A percentile compares a stretch with the other conserved stretches of the same genome.
phyloP scores from a whole-genome alignment of 2,888 invertebrate genomes.

The Oscheius myriophilus region DNA sequence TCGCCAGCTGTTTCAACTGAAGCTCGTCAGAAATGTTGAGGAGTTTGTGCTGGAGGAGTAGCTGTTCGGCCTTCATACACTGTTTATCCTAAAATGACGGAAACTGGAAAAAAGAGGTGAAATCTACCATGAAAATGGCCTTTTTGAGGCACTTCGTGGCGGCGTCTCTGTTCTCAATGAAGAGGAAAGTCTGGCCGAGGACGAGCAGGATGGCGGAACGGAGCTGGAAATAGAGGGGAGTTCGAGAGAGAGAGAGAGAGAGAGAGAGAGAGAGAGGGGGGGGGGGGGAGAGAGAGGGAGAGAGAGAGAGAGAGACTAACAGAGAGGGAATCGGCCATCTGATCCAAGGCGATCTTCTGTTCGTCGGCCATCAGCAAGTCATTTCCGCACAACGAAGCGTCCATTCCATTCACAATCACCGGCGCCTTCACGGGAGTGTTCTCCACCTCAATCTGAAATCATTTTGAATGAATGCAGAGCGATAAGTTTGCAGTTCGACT shows the following conservation, averaged over 20 bases:
- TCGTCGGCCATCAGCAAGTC: constrained; percentile 1
- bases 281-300: no score
- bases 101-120: not conserved
- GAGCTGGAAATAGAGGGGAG: constrained; percentile 14
- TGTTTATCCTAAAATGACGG: constrained; percentile 2
- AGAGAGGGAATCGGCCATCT: not conserved
- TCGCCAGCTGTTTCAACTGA: not conserved
- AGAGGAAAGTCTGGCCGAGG: constrained; percentile 24
- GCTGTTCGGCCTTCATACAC: constrained; percentile 26
- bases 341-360: constrained; percentile 2
- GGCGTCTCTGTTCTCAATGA: constrained; percentile 26
- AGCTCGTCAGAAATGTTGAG: not conserved
- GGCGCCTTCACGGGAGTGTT: constrained; percentile 13
- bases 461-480: not conserved
- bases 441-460: constrained; percentile 10
- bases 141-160: constrained; percentile 18
- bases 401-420: constrained; percentile 10
- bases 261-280: not conserved
- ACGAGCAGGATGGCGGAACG: constrained; percentile 17
- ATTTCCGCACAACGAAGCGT: constrained; percentile 15
- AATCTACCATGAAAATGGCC: constrained; percentile 15
- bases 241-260: no score
- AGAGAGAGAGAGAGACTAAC: not conserved
- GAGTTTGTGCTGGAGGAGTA: constrained; percentile 13
- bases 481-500: no score